Percentiles rank a stretch among this genome's conserved stretches.
Conservation (phyloP, 2,797 vertebrate species). For the Phylloscopus collybita region DNA sequence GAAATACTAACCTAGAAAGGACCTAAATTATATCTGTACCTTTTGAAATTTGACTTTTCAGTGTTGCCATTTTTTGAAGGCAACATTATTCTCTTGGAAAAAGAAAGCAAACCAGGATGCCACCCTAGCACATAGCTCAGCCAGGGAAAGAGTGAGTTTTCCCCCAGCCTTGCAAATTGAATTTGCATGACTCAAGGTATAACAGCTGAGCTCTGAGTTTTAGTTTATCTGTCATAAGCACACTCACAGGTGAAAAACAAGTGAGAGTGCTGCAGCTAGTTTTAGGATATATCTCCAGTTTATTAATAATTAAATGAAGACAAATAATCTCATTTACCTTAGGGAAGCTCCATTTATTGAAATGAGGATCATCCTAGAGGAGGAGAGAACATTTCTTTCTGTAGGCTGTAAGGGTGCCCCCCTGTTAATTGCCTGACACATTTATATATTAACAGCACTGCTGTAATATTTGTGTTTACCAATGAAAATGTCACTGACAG, state of each 20-base stretch:
- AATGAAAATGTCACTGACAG: not conserved
- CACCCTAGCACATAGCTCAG: not conserved
- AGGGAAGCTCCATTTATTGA: not conserved
- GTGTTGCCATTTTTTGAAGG: constrained; percentile 21
- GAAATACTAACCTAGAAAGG: constrained; percentile 40
- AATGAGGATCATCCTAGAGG: not conserved
- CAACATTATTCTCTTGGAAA: not conserved
- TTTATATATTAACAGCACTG: not conserved
- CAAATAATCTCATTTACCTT: not conserved
- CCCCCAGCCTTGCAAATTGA: not conserved
- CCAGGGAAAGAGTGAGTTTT: not conserved
- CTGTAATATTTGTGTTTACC: not conserved
- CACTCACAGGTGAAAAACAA: not conserved
- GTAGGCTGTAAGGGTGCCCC: not conserved
- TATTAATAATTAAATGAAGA: not conserved
- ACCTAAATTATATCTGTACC: not conserved
- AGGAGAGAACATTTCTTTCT: not conserved
- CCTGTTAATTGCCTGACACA: not conserved
- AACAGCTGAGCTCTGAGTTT: not conserved
- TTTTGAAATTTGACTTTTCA: constrained; percentile 15
- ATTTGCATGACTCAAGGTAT: not conserved
- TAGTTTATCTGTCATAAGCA: not conserved
- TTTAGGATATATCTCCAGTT: not conserved
- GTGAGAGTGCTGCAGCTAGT: not conserved
- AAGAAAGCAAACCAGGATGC: not conserved